Conservation (phyloP, 2,113 vertebrate genomes). For the Poeciliopsis turrubarensis region DNA sequence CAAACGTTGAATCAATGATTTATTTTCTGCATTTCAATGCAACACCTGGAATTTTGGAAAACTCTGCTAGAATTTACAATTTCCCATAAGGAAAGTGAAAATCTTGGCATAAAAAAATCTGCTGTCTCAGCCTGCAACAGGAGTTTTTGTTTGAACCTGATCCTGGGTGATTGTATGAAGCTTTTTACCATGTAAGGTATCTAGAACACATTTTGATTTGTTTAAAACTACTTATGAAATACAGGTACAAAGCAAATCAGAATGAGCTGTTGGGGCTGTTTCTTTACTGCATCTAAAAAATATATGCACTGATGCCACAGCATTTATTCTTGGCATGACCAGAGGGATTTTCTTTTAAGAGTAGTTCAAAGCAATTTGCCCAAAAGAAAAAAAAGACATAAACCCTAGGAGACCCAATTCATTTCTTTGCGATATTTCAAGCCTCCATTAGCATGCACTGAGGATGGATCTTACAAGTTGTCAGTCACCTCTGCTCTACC, state of each 20-base stretch:
- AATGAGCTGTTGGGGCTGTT: slow-evolving; percentile 26
- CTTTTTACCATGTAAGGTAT: too few relatives aligned
- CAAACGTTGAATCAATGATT: too few relatives aligned
- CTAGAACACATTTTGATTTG: too few relatives aligned
- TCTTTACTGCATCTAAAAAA: slow-evolving; percentile 33
- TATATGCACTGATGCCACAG: slow-evolving; percentile 32
- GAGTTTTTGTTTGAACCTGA: too few relatives aligned
- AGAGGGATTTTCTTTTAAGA: slow-evolving; percentile 61
- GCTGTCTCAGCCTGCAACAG: too few relatives aligned
- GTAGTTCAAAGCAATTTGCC: slow-evolving; percentile 58
- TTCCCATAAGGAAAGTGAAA: too few relatives aligned
- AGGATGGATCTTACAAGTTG: slow-evolving; percentile 52
- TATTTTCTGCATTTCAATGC: too few relatives aligned
- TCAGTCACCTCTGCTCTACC: slow-evolving; percentile 62
- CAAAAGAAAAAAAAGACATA: slow-evolving; percentile 20
- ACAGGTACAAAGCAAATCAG: slow-evolving; percentile 1
- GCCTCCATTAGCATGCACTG: slow-evolving; percentile 53
- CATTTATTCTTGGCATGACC: slow-evolving; percentile 59
- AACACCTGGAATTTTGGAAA: too few relatives aligned
- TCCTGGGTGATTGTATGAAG: too few relatives aligned
- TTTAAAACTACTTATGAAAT: too few relatives aligned
- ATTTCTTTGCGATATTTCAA: slow-evolving; percentile 49
- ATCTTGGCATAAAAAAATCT: too few relatives aligned
- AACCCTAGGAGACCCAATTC: slow-evolving; percentile 52
- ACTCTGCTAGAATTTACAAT: too few relatives aligned